Evolutionary conservation across 1,140 invertebrate genomes (phyloP).

Genomic region (Linepithema humile): DNA sequence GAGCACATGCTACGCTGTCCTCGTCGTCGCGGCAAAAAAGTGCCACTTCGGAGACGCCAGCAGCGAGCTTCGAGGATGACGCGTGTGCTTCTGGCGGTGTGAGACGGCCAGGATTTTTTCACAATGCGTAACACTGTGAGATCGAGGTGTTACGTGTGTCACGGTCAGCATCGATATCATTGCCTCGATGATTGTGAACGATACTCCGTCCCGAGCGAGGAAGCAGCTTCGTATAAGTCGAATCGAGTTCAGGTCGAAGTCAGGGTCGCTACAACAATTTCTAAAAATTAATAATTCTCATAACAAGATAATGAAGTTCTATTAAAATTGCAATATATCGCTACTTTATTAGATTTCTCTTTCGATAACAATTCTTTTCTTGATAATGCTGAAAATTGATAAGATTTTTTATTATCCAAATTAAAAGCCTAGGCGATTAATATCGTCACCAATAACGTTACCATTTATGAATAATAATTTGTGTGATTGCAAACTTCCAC

Average conservation of each 20-base stretch:
- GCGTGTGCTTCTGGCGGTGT: slow-evolving; percentile 42
- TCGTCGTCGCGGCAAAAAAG: slow-evolving; percentile 54
- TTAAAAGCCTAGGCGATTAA: not conserved
- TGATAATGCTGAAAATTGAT: too few species aligned
- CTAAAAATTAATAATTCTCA: not conserved
- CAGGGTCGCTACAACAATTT: not conserved
- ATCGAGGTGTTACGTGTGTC: slow-evolving; percentile 60
- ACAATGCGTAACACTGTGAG: slow-evolving; percentile 62
- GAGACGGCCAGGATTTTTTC: slow-evolving; percentile 62
- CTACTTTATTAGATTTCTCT: not conserved
- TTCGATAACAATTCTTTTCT: not conserved
- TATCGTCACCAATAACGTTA: not conserved
- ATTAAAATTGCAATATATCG: not conserved
- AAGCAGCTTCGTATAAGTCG: not conserved
- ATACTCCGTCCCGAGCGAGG: not conserved
- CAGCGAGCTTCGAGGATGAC: slow-evolving; percentile 31
- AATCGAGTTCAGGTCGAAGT: not conserved
- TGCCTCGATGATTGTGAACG: not conserved
- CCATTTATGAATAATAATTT: not conserved
- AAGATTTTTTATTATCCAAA: not conserved
- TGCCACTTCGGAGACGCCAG: slow-evolving; percentile 38
- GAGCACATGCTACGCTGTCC: slow-evolving; percentile 34
- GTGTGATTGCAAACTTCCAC: not conserved
- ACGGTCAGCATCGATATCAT: slow-evolving; percentile 56
- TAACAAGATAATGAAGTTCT: not conserved